phyloP scores from a whole-genome alignment of 2,113 vertebrate species.

The Pseudonaja textilis region DNA sequence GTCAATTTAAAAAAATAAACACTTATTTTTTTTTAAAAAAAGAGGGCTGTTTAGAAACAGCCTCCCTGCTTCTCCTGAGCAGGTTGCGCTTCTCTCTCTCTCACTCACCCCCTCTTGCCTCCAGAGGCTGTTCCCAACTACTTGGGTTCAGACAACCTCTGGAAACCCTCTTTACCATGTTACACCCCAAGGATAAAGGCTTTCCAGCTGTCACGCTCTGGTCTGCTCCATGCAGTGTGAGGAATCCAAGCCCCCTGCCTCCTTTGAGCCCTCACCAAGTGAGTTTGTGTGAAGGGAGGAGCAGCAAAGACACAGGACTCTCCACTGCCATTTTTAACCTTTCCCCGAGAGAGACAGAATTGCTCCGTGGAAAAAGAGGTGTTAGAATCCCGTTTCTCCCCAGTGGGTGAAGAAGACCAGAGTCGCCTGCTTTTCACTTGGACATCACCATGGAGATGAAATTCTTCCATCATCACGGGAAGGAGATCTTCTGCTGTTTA shows the following conservation, averaged over 20 bases:
- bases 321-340: background rate
- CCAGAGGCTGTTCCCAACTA: background rate
- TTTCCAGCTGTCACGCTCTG: background rate
- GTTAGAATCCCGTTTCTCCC: slow-evolving; percentile 28
- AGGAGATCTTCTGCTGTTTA: background rate
- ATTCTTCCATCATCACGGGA: slow-evolving; percentile 48
- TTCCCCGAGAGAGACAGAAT: background rate
- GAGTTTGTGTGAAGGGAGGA: background rate
- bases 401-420: background rate
- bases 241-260: background rate
- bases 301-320: background rate
- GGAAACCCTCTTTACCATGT: background rate
- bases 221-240: background rate
- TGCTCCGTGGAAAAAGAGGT: background rate
- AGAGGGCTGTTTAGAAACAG: background rate
- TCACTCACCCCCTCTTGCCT: background rate
- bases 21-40: background rate
- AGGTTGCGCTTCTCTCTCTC: background rate
- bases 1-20: background rate
- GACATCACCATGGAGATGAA: slow-evolving; percentile 50
- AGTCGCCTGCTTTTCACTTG: slow-evolving; percentile 22
- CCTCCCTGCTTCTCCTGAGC: background rate
- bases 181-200: background rate
- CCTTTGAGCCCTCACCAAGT: background rate
- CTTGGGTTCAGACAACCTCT: background rate